Evolutionary conservation across 2,797 vertebrate genomes (phyloP).

Genomic region (Pseudomugil tenellus): DNA sequence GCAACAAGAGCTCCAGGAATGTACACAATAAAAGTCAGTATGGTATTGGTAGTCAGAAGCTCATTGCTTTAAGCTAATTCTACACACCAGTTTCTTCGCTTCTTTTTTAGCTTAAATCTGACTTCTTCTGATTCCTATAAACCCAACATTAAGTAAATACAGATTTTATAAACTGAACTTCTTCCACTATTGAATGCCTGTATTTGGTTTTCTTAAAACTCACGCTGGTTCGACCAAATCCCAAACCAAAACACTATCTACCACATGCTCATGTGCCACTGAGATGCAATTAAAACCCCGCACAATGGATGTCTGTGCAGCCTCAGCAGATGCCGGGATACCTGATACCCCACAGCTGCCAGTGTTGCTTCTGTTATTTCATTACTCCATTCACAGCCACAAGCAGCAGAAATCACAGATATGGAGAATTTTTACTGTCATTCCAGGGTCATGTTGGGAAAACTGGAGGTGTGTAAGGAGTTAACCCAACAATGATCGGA

Average conservation of each 20-base stretch:
- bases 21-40: too few relatives aligned
- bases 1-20: too few relatives aligned
- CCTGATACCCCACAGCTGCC: conserved; percentile 74
- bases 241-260: conserved; percentile 14
- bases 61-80: too few relatives aligned
- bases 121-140: too few relatives aligned
- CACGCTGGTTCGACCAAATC: conserved; percentile 23
- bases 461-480: conserved; percentile 25
- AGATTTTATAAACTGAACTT: neutral
- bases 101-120: too few relatives aligned
- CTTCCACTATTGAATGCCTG: conserved; percentile 4
- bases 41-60: too few relatives aligned
- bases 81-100: too few relatives aligned
- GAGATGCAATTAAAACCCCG: conserved; percentile 43
- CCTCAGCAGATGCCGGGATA: conserved; percentile 58
- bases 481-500: conserved; percentile 11
- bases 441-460: conserved; percentile 38
- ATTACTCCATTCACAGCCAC: conserved; percentile 25
- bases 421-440: conserved; percentile 39
- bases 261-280: conserved; percentile 26
- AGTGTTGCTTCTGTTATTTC: conserved; percentile 44
- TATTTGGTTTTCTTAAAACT: conserved; percentile 7
- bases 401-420: conserved; percentile 11
- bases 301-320: conserved; percentile 76
- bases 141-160: too few relatives aligned